Evolutionary conservation across 2,888 invertebrate species (phyloP).

Genomic region (Eristalinus aeneus): DNA sequence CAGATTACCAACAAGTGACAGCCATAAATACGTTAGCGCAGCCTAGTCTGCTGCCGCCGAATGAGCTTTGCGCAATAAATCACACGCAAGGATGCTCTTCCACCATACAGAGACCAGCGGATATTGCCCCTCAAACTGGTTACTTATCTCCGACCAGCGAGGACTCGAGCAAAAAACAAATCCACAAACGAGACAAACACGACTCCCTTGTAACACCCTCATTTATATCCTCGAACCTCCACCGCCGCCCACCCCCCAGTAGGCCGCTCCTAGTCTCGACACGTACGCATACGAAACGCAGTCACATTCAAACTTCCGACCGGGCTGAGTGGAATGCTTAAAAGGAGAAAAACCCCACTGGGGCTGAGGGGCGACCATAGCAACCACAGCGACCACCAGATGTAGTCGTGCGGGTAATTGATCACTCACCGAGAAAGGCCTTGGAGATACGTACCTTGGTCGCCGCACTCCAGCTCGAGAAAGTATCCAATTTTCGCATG

Average conservation of each 20-base stretch:
- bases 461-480: slow-evolving; percentile 18
- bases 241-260: neutral
- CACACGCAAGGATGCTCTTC: neutral
- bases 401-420: slow-evolving; percentile 13
- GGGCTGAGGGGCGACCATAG: neutral
- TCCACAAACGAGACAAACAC: neutral
- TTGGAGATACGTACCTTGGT: slow-evolving; percentile 61
- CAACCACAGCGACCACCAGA: neutral
- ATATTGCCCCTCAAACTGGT: slow-evolving; percentile 6
- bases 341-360: neutral
- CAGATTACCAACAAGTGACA: slow-evolving; percentile 34
- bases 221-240: slow-evolving; percentile 1
- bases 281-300: slow-evolving; percentile 34
- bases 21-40: slow-evolving; percentile 24
- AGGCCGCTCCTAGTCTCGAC: slow-evolving; percentile 24
- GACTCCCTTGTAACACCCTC: neutral
- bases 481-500: slow-evolving; percentile 49
- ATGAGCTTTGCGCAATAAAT: slow-evolving; percentile 23
- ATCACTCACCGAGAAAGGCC: slow-evolving; percentile 14
- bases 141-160: slow-evolving; percentile 1
- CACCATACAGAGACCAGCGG: slow-evolving; percentile 31
- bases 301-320: slow-evolving; percentile 22
- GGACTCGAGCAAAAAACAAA: neutral
- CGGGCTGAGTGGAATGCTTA: slow-evolving; percentile 19
- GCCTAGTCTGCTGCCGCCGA: slow-evolving; percentile 1